phyloP scores from a whole-genome alignment of 2,113 vertebrate species.

The Elgaria multicarinata region DNA sequence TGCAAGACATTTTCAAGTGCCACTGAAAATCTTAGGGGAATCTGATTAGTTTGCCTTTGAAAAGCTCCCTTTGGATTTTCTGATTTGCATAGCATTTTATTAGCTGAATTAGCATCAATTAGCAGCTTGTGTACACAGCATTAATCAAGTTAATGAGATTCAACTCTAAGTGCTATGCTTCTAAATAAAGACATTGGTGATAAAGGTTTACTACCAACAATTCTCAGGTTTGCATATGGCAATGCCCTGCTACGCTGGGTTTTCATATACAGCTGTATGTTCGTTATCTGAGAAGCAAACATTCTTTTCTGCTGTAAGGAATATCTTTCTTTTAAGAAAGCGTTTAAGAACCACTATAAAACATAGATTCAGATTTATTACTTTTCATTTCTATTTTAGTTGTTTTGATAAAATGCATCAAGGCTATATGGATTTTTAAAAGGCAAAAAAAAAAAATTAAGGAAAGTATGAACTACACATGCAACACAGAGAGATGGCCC shows the following conservation, averaged over 20 bases:
- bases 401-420: not conserved
- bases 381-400: not conserved
- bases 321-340: not conserved
- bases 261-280: not conserved
- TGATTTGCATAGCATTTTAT: constrained; percentile 2
- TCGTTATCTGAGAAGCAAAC: not conserved
- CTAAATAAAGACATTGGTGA: not conserved
- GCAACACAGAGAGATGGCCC: not conserved
- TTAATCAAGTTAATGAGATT: not conserved
- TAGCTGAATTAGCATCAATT: not conserved
- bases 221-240: not conserved
- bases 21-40: not conserved
- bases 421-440: not conserved
- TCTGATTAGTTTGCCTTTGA: not conserved
- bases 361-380: not conserved
- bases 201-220: not conserved
- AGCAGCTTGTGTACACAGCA: not conserved
- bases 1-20: not conserved
- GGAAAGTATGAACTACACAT: not conserved
- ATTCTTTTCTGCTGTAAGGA: not conserved
- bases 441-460: not conserved
- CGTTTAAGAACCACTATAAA: not conserved
- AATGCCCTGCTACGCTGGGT: not conserved
- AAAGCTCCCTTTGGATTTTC: not conserved
- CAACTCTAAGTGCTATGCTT: not conserved